A percentile compares a stretch with the other conserved stretches of the same genome.
These are phyloP conservation scores for Adineta ricciae DNA, from an alignment of 2,888 invertebrate species.

Conservation along the genomic window DNA sequence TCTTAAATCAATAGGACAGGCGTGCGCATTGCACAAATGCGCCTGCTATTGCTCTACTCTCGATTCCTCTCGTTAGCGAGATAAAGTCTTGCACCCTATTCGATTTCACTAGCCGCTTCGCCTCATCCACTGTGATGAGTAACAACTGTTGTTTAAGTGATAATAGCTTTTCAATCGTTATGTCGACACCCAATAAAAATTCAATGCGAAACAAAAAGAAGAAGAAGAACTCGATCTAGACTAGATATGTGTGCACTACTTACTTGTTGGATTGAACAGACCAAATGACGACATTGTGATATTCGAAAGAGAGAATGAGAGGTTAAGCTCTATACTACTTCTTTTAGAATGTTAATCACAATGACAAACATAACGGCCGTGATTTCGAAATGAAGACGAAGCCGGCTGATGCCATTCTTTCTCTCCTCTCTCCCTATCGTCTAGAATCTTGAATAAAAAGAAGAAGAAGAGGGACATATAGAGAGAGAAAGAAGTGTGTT, in stretches of 20 bases:
- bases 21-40: not conserved
- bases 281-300: not conserved
- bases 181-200: not conserved
- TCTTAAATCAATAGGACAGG: constrained; percentile 15
- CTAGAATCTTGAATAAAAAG: not conserved
- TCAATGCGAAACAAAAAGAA: not conserved
- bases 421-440: not conserved
- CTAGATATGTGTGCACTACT: not conserved
- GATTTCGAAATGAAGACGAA: constrained; percentile 13
- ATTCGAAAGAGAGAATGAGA: not conserved
- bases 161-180: constrained; percentile 13
- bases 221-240: not conserved
- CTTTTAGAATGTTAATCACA: not conserved
- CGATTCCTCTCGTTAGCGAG: constrained; percentile 7
- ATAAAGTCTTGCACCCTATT: not conserved
- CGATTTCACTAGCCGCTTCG: constrained; percentile 5
- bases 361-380: not conserved
- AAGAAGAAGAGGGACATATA: not conserved
- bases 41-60: not conserved
- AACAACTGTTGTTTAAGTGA: not conserved
- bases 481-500: not conserved
- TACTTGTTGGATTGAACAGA: not conserved
- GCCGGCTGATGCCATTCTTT: constrained; percentile 13
- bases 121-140: constrained; percentile 11
- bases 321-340: not conserved